Evolutionary conservation across 2,888 invertebrate species (phyloP).

Genomic region (Chrysolina haemoptera): DNA sequence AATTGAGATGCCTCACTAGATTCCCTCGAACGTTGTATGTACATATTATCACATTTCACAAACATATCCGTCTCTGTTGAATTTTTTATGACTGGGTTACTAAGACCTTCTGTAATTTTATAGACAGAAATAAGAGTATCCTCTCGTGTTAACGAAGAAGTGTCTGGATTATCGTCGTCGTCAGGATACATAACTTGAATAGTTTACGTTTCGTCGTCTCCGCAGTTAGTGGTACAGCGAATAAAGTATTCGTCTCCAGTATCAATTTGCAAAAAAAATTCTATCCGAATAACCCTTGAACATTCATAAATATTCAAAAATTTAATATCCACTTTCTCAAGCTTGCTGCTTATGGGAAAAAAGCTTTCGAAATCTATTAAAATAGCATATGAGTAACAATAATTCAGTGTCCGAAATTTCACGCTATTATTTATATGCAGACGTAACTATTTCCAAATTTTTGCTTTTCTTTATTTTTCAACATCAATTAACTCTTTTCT

Average conservation of each 20-base stretch:
- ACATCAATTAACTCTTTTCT: no score
- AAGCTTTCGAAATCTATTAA: no score
- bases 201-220: conserved; percentile 57
- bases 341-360: no score
- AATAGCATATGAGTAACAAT: no score
- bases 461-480: no score
- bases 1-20: conserved; percentile 80
- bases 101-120: conserved; percentile 26
- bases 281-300: no score
- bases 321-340: no score
- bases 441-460: no score
- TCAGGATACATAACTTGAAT: conserved; percentile 63
- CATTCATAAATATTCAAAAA: no score
- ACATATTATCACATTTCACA: conserved; percentile 81
- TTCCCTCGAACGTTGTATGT: conserved; percentile 84
- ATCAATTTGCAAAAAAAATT: no score
- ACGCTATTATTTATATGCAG: no score
- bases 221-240: conserved; percentile 31
- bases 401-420: no score
- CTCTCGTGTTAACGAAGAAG: conserved; percentile 35
- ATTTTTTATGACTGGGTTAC: conserved; percentile 6
- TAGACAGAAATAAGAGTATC: conserved; percentile 53
- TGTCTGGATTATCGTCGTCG: conserved; percentile 45
- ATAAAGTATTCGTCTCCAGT: conserved; percentile 27
- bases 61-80: conserved; percentile 65